Evolutionary conservation across 2,888 invertebrate genomes (phyloP), one percentile per base, ranked within the genome.

Genomic region (Caenorhabditis uteleia): DNA sequence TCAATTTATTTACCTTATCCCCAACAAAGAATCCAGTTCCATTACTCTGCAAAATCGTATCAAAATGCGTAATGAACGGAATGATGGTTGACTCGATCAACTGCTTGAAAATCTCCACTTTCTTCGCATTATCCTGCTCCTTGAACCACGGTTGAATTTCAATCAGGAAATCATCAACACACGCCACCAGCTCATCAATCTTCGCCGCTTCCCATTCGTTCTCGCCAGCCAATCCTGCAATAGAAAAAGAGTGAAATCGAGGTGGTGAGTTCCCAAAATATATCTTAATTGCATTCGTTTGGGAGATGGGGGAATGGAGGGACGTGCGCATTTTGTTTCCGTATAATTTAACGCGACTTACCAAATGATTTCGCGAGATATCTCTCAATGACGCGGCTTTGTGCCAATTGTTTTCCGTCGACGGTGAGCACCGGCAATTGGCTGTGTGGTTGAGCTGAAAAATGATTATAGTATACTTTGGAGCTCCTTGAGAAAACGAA

Each of bases 21-120:
- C 77, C 74, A 1, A 77, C 73, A 34, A 77, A 74, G 59, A 50
- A 74, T 38, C 74, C 77, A 10, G 73, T 64, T n/a, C 70, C 73
- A 36, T 70, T 76, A 8, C 50, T 54, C 2, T 44, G 59, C n/a
- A 77, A 53, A 59, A 73, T 61, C 12, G 39, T 54, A 34, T 77
- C 75, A 46, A 74, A 77, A 1, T 64, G 60, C 8, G 62, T 68
- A 54, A 77, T 64, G 58, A 77, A 77, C 8, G 75, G 75, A 21
- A 64, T 60, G 44, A 77, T 74, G n/a, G 70, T 71, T n/a, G 56
- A 59, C 16, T 75, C 75, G 14, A 68, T 64, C 21, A 75, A 66
- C 2, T 48, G 33, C 14, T 66, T 68, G 71, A 75, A 73, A 26
- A 75, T 73, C 39, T 75, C 72, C n/a, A 75, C 71, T 66, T 74